Conservation (phyloP, 2,888 invertebrate genomes). For the Apamea monoglypha region DNA sequence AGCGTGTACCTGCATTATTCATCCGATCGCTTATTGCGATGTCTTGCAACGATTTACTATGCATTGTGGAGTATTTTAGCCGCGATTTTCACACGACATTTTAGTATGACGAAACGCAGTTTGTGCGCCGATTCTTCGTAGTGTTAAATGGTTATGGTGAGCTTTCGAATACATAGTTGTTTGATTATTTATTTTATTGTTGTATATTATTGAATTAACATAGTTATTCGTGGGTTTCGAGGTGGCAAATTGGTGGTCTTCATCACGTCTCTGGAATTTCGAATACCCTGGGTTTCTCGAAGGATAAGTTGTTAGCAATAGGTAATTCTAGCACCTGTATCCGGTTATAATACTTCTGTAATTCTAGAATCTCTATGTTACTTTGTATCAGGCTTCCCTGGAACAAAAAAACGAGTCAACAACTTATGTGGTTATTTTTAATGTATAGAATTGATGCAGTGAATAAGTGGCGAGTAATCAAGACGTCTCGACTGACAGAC, state of each 20-base stretch:
- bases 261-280: not conserved
- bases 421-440: slow-evolving; percentile 20
- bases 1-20: slow-evolving; percentile 87
- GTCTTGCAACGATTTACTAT: slow-evolving; percentile 81
- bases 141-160: slow-evolving; percentile 53
- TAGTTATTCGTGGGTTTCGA: not conserved
- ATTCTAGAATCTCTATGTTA: not conserved
- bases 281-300: not conserved
- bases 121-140: slow-evolving; percentile 67
- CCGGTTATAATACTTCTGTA: not conserved
- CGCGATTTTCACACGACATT: slow-evolving; percentile 74
- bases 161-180: slow-evolving; percentile 62
- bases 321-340: not conserved
- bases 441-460: slow-evolving; percentile 15
- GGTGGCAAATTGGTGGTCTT: slow-evolving; percentile 6
- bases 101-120: slow-evolving; percentile 72
- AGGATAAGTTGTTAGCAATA: not conserved
- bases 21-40: slow-evolving; percentile 78
- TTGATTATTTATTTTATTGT: slow-evolving; percentile 26
- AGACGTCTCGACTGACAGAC: slow-evolving; percentile 61
- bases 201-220: slow-evolving; percentile 36
- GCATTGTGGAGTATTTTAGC: slow-evolving; percentile 76
- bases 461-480: slow-evolving; percentile 59
- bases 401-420: slow-evolving; percentile 6
- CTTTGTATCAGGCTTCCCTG: slow-evolving; percentile 2